Evolutionary conservation across 2,888 invertebrate genomes (phyloP), one percentile per base, ranked within the genome.

Genomic region (Hyposoter dolosus): DNA sequence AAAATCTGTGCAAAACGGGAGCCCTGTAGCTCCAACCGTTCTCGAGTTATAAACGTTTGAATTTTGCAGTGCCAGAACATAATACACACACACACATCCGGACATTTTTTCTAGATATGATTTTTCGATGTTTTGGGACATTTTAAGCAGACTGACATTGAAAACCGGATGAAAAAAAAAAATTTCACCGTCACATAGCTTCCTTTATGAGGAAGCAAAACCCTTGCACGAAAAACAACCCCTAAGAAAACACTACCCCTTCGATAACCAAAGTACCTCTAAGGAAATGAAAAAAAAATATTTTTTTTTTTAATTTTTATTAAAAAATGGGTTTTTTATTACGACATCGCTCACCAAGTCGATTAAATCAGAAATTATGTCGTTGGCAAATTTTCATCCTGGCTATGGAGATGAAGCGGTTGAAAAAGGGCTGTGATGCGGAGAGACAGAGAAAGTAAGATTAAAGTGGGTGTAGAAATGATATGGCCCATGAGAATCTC

Each of bases 401-500:
- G 35, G 53, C 5, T 28, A 45, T 74, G 56, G 17, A 63, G 45
- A 77, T 66, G 50, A 50, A 77, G 17, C 50, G 17, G 65, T 45
- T 7, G 35, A 76, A 32, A 45, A 69, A 56, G 78, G n/a, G 78
- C 2, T 3, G 3, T 15, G 77, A 32, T 17, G 32, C n/a, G 12
- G 60, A 7, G 35, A 12, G 56, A 35, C 5, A 32, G 17, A 50
- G 60, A 60, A 60, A 43, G 40, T 53, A 45, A n/a, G 19, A 56
- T 53, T 23, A 47, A 50, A 35, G 45, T 78, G 32, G 63, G 72
- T 35, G 76, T 76, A 65, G 68, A 74, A 77, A 72, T 66, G 81
- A 72, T 71, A 85, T 74, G 68, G 47, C 77, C 19, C 45, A 82
- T 60, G 74, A 85, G 72, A 35, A 69, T 56, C 71, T 79, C 60